Percentiles rank a stretch among this genome's conserved stretches.
These are phyloP conservation scores for Scaptomyza cyrtandrae DNA, from an alignment of 2,888 invertebrate species.

Conservation along the genomic window DNA sequence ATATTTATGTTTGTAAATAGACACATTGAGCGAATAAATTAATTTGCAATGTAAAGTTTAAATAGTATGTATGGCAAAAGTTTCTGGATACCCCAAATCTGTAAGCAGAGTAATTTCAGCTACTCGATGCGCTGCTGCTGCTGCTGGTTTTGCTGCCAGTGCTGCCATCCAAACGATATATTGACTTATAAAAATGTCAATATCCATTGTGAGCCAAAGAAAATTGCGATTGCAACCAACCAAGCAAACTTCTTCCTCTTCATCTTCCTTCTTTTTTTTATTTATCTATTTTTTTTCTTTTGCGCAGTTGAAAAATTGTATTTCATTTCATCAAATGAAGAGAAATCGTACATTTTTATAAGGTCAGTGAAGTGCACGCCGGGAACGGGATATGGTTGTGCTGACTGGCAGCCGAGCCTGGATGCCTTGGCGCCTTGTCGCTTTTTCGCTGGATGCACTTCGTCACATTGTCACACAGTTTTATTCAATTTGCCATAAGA, in stretches of 20 bases:
- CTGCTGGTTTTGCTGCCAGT: slow-evolving; percentile 30
- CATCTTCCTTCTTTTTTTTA: too few species aligned
- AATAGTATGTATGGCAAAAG: slow-evolving; percentile 55
- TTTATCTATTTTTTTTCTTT: slow-evolving; percentile 32
- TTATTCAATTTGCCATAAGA: slow-evolving; percentile 73
- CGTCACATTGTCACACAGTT: slow-evolving; percentile 62
- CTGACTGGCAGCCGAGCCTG: slow-evolving; percentile 15
- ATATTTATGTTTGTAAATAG: slow-evolving; percentile 52
- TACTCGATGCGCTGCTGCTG: slow-evolving; percentile 5
- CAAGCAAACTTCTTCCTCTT: slow-evolving; percentile 31
- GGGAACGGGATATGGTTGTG: not conserved
- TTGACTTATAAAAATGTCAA: slow-evolving; percentile 80
- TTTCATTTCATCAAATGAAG: slow-evolving; percentile 80
- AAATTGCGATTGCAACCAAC: slow-evolving; percentile 73
- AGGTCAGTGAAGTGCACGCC: slow-evolving; percentile 48
- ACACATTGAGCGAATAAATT: slow-evolving; percentile 64
- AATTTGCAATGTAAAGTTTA: slow-evolving; percentile 57
- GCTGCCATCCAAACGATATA: slow-evolving; percentile 59
- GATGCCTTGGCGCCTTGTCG: too few species aligned
- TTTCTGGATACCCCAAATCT: slow-evolving; percentile 33
- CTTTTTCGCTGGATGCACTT: slow-evolving; percentile 37
- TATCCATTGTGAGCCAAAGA: slow-evolving; percentile 62
- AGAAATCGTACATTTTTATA: slow-evolving; percentile 79
- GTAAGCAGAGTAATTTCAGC: slow-evolving; percentile 27
- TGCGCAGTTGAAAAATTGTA: slow-evolving; percentile 72